Percentiles rank a stretch among this genome's conserved stretches.
Conservation (phyloP, 1,140 invertebrate species). For the Copidosoma floridanum region DNA sequence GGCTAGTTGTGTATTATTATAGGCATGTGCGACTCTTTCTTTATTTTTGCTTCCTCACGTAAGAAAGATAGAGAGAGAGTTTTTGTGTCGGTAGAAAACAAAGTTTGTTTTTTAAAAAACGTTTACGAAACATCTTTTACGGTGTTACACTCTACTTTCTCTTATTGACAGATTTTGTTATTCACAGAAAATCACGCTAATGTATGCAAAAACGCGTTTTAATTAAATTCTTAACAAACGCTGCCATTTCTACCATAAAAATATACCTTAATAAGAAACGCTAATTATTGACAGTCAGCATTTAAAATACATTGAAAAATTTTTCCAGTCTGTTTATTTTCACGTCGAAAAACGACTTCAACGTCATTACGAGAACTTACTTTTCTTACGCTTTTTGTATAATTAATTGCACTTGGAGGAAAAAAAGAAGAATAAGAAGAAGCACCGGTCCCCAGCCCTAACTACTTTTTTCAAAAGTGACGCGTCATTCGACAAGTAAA, state of each 20-base stretch:
- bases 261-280: too few species aligned
- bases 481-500: slow-evolving; percentile 38
- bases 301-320: neutral
- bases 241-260: too few species aligned
- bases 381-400: neutral
- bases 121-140: too few species aligned
- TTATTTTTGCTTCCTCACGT: too few species aligned
- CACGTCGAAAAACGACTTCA: neutral
- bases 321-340: slow-evolving; percentile 4
- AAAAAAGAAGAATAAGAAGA: slow-evolving; percentile 1
- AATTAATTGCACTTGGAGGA: slow-evolving; percentile 10
- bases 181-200: too few species aligned
- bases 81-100: too few species aligned
- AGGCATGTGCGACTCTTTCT: too few species aligned
- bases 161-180: too few species aligned
- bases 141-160: too few species aligned
- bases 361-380: slow-evolving; percentile 6
- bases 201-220: neutral
- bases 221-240: neutral
- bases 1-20: too few species aligned
- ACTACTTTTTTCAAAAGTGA: slow-evolving; percentile 38
- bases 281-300: neutral
- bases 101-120: too few species aligned
- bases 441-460: neutral
- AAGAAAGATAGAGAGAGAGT: too few species aligned